Conservation (phyloP, 2,113 vertebrate species). For the Morone saxatilis region DNA sequence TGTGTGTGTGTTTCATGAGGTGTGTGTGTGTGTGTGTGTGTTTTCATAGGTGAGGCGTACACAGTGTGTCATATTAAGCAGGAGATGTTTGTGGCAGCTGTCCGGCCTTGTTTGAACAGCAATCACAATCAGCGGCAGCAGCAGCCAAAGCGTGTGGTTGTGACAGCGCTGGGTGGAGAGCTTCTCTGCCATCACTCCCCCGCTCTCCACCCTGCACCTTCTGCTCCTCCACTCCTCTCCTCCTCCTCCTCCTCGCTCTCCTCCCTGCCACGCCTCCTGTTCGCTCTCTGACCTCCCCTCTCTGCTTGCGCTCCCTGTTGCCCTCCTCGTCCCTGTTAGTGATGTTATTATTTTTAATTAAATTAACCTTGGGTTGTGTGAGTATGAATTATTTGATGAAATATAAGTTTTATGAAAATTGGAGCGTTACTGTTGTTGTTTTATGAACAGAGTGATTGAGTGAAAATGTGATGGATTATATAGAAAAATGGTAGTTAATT, state of each 20-base stretch:
- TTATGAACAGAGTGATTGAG: too few species aligned
- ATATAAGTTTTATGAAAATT: too few species aligned
- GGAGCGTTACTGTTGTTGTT: too few species aligned
- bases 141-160: slow-evolving; percentile 72
- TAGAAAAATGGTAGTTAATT: too few species aligned
- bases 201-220: slow-evolving; percentile 14
- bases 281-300: slow-evolving; percentile 9
- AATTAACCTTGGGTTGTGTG: too few species aligned
- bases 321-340: too few species aligned
- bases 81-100: slow-evolving; percentile 81
- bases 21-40: slow-evolving; percentile 3
- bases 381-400: too few species aligned
- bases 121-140: slow-evolving; percentile 77
- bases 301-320: slow-evolving; percentile 9
- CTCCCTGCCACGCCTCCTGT: not conserved
- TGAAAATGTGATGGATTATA: too few species aligned
- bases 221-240: slow-evolving; percentile 5
- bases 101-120: slow-evolving; percentile 80
- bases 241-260: slow-evolving; percentile 8
- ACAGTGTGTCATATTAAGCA: slow-evolving; percentile 60
- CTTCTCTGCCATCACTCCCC: slow-evolving; percentile 12
- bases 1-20: slow-evolving; percentile 4
- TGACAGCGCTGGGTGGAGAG: slow-evolving; percentile 70
- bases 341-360: too few species aligned
- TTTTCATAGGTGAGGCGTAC: slow-evolving; percentile 48